Evolutionary conservation across 2,797 vertebrate genomes (phyloP).

Genomic region (Lagocephalus sceleratus): DNA sequence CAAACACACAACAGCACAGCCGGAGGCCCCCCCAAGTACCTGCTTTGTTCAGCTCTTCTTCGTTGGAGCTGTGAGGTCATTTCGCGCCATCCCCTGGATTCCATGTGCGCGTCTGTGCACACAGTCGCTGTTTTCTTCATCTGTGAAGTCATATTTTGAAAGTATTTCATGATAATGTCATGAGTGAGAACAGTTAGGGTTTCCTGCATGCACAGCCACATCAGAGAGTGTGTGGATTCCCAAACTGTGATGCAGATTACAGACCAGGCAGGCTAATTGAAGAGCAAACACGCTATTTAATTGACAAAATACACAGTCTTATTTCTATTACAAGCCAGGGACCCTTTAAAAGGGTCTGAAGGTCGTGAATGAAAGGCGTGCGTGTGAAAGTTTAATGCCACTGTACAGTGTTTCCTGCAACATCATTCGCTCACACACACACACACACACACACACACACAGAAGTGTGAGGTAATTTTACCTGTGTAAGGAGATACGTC

Average conservation of each 20-base stretch:
- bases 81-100: conserved; percentile 44
- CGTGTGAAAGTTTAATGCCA: conserved; percentile 66
- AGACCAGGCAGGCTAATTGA: conserved; percentile 45
- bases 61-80: conserved; percentile 59
- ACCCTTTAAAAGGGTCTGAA: conserved; percentile 35
- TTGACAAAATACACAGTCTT: conserved; percentile 32
- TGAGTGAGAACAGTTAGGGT: conserved; percentile 11
- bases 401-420: conserved; percentile 26
- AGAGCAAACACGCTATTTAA: conserved; percentile 59
- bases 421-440: conserved; percentile 29
- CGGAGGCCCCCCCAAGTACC: conserved; percentile 51
- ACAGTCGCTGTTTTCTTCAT: conserved; percentile 42
- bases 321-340: conserved; percentile 55
- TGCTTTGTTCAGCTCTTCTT: conserved; percentile 62
- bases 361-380: conserved; percentile 20
- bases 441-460: conserved; percentile 31
- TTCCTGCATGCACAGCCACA: conserved; percentile 37
- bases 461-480: conserved; percentile 55
- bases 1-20: conserved; percentile 21
- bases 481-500: conserved; percentile 64
- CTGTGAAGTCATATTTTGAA: conserved; percentile 16
- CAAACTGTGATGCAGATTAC: conserved; percentile 59
- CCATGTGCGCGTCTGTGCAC: conserved; percentile 34
- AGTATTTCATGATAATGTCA: conserved; percentile 5
- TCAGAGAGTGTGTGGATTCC: conserved; percentile 58